phyloP scores from a whole-genome alignment of 2,113 vertebrate genomes.

The Grantiella picta region DNA sequence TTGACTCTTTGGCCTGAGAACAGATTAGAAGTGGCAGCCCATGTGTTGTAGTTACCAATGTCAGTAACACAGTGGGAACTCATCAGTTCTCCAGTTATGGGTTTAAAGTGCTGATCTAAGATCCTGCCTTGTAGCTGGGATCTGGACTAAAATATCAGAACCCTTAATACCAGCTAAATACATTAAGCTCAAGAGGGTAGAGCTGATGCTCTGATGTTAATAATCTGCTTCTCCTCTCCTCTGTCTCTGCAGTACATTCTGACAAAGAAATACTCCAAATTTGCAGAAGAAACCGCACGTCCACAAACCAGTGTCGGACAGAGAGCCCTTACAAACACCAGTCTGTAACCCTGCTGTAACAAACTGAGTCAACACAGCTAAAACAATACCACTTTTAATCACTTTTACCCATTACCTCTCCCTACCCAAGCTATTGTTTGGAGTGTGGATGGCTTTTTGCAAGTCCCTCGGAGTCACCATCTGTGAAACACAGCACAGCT shows the following conservation, averaged over 20 bases:
- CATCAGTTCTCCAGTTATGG: not conserved
- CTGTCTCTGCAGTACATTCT: not conserved
- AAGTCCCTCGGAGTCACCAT: not conserved
- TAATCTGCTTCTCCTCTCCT: not conserved
- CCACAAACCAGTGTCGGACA: not conserved
- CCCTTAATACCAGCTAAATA: not conserved
- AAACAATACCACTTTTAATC: not conserved
- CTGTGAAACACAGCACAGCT: not conserved
- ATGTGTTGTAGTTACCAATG: not conserved
- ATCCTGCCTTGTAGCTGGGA: not conserved
- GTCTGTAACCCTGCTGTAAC: not conserved
- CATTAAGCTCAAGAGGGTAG: not conserved
- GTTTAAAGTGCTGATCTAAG: not conserved
- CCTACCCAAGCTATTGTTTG: not conserved
- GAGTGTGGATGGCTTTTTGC: not conserved
- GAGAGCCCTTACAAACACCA: not conserved
- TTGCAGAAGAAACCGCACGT: accelerated
- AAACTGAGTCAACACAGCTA: not conserved
- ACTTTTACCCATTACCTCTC: not conserved
- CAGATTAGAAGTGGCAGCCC: not conserved
- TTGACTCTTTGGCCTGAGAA: not conserved
- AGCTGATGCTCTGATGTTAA: not conserved
- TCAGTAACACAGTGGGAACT: not conserved
- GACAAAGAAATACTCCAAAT: not conserved
- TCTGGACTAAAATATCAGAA: not conserved